A percentile compares a stretch with the other conserved stretches of the same genome.
These are phyloP conservation scores for Diarsia rubi DNA, from an alignment of 2,888 invertebrate species.

Conservation along the genomic window DNA sequence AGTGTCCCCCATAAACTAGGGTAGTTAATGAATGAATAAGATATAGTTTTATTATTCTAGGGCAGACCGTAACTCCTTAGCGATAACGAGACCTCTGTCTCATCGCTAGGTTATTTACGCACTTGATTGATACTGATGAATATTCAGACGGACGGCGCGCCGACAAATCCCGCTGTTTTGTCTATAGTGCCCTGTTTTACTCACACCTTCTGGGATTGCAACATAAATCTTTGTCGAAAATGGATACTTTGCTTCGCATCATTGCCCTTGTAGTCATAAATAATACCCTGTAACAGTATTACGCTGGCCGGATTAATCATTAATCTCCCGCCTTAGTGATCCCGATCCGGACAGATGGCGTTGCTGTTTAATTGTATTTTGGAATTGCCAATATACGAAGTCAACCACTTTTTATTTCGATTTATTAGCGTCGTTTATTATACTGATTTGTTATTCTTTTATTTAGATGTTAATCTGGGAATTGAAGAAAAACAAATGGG, in stretches of 20 bases:
- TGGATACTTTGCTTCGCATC: slow-evolving; percentile 76
- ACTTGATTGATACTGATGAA: slow-evolving; percentile 86
- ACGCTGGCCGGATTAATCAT: slow-evolving; percentile 65
- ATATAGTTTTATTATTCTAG: slow-evolving; percentile 73
- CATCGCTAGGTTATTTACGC: slow-evolving; percentile 80
- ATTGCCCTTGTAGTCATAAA: slow-evolving; percentile 73
- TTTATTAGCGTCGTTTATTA: slow-evolving; percentile 56
- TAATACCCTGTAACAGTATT: slow-evolving; percentile 70
- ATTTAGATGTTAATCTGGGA: slow-evolving; percentile 52
- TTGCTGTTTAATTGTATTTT: slow-evolving; percentile 66
- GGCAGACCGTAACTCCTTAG: slow-evolving; percentile 75
- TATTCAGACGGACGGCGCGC: slow-evolving; percentile 78
- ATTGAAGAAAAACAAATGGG: slow-evolving; percentile 45
- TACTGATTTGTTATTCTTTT: slow-evolving; percentile 45
- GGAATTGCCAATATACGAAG: slow-evolving; percentile 58
- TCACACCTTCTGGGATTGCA: slow-evolving; percentile 80
- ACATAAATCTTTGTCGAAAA: slow-evolving; percentile 82
- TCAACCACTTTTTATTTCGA: slow-evolving; percentile 60
- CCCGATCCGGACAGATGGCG: slow-evolving; percentile 60
- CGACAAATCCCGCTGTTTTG: slow-evolving; percentile 79
- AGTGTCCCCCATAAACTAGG: slow-evolving; percentile 53
- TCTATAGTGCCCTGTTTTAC: slow-evolving; percentile 70
- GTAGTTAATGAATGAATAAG: slow-evolving; percentile 65
- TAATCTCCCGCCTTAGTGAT: slow-evolving; percentile 65
- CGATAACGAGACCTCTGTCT: slow-evolving; percentile 78